Base-by-base conservation (phyloP, 1,140 invertebrate species). In the Ceratina japonica region DNA sequence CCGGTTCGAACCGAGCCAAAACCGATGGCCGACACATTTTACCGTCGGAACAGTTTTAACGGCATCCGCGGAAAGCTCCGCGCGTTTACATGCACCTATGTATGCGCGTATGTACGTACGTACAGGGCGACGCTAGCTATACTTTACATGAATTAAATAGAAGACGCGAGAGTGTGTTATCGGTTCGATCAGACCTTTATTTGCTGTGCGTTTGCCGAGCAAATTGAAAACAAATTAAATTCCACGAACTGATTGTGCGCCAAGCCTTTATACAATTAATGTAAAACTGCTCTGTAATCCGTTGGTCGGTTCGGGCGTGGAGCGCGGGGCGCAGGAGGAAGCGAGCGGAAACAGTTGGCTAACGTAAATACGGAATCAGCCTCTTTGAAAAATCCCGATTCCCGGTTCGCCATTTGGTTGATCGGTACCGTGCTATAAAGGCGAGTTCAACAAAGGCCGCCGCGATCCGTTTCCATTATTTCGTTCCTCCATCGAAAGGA, bases 211-310 rank as follows among this genome's bases (percentile, higher is more conserved):
- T 70, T 27, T 51, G 59, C 10, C 62, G 56, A 2, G n/a, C 44
- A 83, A 83, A 87, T 87, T 81, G 83, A 86, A 87, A 86, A 83
- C 83, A 81, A 86, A 87, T 87, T 87, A 81, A 86, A 87, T 84
- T 71, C 73, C 56, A 37, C 69, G 49, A 76, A 64, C 74, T 66
- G 85, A 78, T 63, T 72, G 69, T 49, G 18, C 62, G 63, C 27
- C 59, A 13, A n/a, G 70, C 64, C 52, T 75, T 37, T 73, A 49
- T 65, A 72, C 73, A 86, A 86, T 86, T 86, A 87, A 85, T 86
- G 80, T 82, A 85, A 86, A 85, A 59, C 78, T 79, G 79, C 51
- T 79, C 31, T 63, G 61, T 80, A 86, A 86, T 83, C 77, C 66
- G 18, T 15, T 18, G 2, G 8, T 3, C 13, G 2, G 52, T 16